These are phyloP conservation scores for Acronicta aceris DNA, from an alignment of 2,888 invertebrate species.

Conservation along the genomic window DNA sequence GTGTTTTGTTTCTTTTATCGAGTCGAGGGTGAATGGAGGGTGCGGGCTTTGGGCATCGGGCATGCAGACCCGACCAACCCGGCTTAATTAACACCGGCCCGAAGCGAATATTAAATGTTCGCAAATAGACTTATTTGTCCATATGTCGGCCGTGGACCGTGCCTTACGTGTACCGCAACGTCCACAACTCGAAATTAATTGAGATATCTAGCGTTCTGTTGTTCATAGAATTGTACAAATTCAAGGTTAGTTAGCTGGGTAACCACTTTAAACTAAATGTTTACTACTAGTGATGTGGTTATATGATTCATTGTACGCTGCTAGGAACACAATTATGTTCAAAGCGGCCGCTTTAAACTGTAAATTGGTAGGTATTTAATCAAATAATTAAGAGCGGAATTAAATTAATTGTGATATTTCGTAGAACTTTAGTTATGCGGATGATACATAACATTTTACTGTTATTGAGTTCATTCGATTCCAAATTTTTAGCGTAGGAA, in stretches of 20 bases:
- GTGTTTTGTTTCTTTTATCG: slow-evolving; percentile 66
- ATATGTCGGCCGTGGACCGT: slow-evolving; percentile 61
- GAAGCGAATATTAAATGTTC: slow-evolving; percentile 84
- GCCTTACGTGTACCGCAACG: slow-evolving; percentile 59
- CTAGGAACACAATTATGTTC: slow-evolving; percentile 32
- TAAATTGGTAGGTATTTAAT: slow-evolving; percentile 42
- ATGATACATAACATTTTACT: not conserved
- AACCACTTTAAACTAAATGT: slow-evolving; percentile 44
- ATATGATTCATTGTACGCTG: slow-evolving; percentile 42
- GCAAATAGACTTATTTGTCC: slow-evolving; percentile 82
- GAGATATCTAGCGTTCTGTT: slow-evolving; percentile 64
- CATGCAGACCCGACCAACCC: slow-evolving; percentile 67
- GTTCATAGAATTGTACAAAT: slow-evolving; percentile 47
- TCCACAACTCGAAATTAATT: slow-evolving; percentile 67
- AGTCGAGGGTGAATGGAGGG: slow-evolving; percentile 54
- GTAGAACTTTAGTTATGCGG: slow-evolving; percentile 1
- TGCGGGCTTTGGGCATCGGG: slow-evolving; percentile 39
- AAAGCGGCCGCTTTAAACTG: slow-evolving; percentile 22
- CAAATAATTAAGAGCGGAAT: slow-evolving; percentile 34
- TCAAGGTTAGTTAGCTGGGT: slow-evolving; percentile 47
- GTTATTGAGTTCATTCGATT: too few species aligned
- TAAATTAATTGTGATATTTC: slow-evolving; percentile 13
- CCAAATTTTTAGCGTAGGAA: too few species aligned
- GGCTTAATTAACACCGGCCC: slow-evolving; percentile 80
- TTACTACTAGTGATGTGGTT: slow-evolving; percentile 48